Conservation (phyloP, 2,113 vertebrate genomes). For the Pollachius pollachius region DNA sequence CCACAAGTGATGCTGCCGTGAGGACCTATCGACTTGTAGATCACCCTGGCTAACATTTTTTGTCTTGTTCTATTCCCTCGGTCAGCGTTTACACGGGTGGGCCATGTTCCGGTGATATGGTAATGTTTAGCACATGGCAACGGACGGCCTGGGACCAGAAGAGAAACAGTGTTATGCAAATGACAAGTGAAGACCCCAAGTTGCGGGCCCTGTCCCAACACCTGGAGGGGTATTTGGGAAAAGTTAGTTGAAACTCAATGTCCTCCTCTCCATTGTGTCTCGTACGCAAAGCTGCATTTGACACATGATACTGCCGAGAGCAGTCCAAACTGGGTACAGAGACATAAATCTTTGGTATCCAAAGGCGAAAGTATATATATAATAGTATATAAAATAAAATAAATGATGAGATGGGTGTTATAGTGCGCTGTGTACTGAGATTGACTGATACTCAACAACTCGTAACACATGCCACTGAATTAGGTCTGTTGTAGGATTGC, state of each 20-base stretch:
- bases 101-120: constrained; percentile 77
- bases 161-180: constrained; percentile 85
- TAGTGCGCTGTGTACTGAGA: not conserved
- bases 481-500: not conserved
- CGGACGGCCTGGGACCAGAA: constrained; percentile 76
- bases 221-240: constrained; percentile 97
- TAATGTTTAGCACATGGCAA: constrained; percentile 82
- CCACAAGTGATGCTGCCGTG: no score
- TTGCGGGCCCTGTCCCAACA: constrained; percentile 88
- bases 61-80: constrained; percentile 62
- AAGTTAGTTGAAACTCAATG: constrained; percentile 92
- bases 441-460: constrained; percentile 1
- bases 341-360: constrained; percentile 88
- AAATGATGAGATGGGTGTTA: not conserved
- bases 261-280: constrained; percentile 78
- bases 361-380: constrained; percentile 95
- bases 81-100: constrained; percentile 70
- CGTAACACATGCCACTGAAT: not conserved
- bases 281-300: constrained; percentile 88
- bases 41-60: not conserved
- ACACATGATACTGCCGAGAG: constrained; percentile 40
- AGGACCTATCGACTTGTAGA: no score
- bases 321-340: constrained; percentile 49
- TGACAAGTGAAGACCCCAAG: constrained; percentile 91
- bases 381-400: no score